phyloP scores from a whole-genome alignment of 2,888 invertebrate genomes.

The Agriopis marginaria region DNA sequence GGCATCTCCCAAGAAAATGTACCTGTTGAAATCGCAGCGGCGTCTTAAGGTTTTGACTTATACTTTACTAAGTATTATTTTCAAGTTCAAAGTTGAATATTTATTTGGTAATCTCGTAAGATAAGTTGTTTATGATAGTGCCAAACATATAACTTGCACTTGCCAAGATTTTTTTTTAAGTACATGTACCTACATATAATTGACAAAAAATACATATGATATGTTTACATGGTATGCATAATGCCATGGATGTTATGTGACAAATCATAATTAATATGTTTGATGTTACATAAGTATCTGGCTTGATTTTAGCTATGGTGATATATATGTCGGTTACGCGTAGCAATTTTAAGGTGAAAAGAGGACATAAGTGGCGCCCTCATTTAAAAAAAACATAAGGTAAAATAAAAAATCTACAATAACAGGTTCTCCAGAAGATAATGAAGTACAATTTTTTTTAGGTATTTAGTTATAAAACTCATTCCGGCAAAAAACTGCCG shows the following conservation, averaged over 20 bases:
- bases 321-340: no score
- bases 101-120: conserved; percentile 28
- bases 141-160: conserved; percentile 25
- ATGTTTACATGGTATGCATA: background rate
- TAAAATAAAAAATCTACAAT: no score
- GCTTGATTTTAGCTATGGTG: no score
- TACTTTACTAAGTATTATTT: conserved; percentile 12
- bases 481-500: no score
- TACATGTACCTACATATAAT: background rate
- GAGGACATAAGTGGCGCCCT: no score
- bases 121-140: conserved; percentile 24
- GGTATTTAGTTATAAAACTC: no score
- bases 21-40: conserved; percentile 76
- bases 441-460: no score
- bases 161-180: conserved; percentile 7
- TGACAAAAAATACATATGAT: background rate
- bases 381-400: no score
- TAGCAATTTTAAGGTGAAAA: no score
- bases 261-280: background rate
- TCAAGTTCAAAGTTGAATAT: conserved; percentile 33
- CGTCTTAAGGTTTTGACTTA: conserved; percentile 61
- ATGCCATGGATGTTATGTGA: background rate
- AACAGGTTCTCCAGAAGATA: no score
- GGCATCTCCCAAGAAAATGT: conserved; percentile 63
- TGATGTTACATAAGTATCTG: background rate